Base-by-base conservation (phyloP, 2,888 invertebrate genomes). In the Chaetogeoica ovagalla region DNA sequence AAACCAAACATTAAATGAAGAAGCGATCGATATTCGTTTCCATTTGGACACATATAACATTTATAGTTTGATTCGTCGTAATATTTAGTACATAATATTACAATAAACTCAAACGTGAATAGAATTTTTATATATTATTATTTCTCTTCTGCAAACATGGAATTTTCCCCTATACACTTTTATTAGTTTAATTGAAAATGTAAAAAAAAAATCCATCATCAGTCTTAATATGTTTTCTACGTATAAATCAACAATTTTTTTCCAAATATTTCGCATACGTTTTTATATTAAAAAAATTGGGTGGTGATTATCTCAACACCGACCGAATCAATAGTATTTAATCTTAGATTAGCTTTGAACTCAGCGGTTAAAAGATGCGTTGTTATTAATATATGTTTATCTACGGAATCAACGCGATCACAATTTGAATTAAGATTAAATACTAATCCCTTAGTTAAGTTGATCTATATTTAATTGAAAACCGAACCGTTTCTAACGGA, bases 271-370 rank as follows among this genome's bases (percentile, higher is more conserved):
- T 57, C 57, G 57, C 59, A 7, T 9, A 59, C 21, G 21, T 9
- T 21, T 21, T n/a, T 21, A 9, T 21, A 15, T 3, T 11, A 55
- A 17, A 55, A 19, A 55, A 17, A 15, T 15, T 13, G 17, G 17
- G 0, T 15, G 17, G 0, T 15, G 30, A 52, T 17, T 15, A 19
- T 55, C 55, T 7, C 5, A 4, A 5, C 11, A 19, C 19, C 23
- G 52, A 11, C 5, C 30, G 52, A 30, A 55, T 52, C 19, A 23
- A 62, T n/a, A 7, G 8, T 43, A 52, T 73, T 73, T 52, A 73
- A 62, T 73, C 48, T 73, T 15, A 30, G 72, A 30, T 62, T 62
- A 73, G 48, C 21, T 19, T 39, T 43, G 43, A 23, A 71, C 48
- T 48, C 4, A 15, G 30, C 4, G 15, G 30, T 30, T 73, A 23